phyloP scores from a whole-genome alignment of 1,140 invertebrate genomes.

The Papilio glaucus region DNA sequence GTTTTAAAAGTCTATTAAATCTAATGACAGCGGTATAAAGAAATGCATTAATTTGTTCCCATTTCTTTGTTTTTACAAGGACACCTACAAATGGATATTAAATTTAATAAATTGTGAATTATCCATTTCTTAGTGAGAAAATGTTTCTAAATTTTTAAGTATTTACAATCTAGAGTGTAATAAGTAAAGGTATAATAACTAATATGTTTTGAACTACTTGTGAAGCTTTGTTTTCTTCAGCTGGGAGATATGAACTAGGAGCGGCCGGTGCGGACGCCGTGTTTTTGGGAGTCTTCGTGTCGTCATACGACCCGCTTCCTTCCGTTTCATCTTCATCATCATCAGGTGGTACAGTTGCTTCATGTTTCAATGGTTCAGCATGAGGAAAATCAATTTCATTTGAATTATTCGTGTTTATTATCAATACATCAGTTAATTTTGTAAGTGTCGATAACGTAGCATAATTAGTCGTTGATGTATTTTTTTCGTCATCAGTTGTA shows the following conservation, averaged over 20 bases:
- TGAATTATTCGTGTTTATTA: conserved; percentile 26
- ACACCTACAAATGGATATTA: conserved; percentile 31
- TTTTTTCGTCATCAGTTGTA: conserved; percentile 37
- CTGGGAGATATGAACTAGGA: conserved; percentile 70
- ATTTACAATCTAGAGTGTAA: neutral
- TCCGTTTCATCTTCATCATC: conserved; percentile 75
- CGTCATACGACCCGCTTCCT: conserved; percentile 71
- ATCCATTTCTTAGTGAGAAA: conserved; percentile 20
- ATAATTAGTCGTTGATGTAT: neutral
- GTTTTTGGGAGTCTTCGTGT: conserved; percentile 51
- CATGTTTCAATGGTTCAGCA: conserved; percentile 66
- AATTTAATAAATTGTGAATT: conserved; percentile 28
- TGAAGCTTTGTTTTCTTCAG: conserved; percentile 59
- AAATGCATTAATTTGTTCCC: conserved; percentile 21
- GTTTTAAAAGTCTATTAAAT: conserved; percentile 1
- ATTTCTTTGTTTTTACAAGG: neutral
- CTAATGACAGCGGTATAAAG: conserved; percentile 6
- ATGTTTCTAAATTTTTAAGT: conserved; percentile 21
- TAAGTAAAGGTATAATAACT: conserved; percentile 11
- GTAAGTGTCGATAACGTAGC: conserved; percentile 5
- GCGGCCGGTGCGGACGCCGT: conserved; percentile 63
- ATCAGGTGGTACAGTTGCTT: conserved; percentile 69
- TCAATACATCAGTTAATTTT: conserved; percentile 17
- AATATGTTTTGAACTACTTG: conserved; percentile 3
- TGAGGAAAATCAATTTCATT: conserved; percentile 44